Percentiles rank a stretch among this genome's conserved stretches.
Evolutionary conservation across 2,797 vertebrate genomes (phyloP).

Genomic region (Cheirogaleus major): DNA sequence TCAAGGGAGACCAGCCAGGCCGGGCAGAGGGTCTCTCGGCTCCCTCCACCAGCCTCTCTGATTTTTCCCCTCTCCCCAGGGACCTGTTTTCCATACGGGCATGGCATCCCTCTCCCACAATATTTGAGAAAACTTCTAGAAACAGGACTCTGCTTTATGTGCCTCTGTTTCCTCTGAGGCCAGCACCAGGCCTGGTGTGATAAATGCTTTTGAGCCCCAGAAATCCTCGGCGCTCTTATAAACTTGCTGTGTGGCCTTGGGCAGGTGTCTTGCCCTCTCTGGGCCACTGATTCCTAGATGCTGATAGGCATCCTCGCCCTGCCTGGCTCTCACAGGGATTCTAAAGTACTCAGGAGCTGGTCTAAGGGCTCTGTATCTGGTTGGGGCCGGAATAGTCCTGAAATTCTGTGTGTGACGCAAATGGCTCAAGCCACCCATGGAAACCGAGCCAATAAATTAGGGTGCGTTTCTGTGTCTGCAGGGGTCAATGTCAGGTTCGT

Average conservation of each 20-base stretch:
- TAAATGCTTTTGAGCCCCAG: neutral
- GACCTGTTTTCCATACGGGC: neutral
- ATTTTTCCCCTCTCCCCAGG: neutral
- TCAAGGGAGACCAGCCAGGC: fast-evolving
- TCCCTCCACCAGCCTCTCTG: neutral
- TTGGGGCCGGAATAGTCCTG: neutral
- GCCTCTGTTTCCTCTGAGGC: neutral
- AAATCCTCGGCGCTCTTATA: neutral
- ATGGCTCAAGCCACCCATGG: fast-evolving
- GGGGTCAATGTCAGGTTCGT: fast-evolving
- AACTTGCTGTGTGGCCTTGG: neutral
- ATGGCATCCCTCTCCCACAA: neutral
- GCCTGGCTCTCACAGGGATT: neutral
- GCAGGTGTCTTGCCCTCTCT: neutral
- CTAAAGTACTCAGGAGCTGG: neutral
- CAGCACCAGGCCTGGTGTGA: neutral
- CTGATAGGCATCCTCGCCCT: neutral
- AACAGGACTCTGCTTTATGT: neutral
- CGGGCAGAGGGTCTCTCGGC: neutral
- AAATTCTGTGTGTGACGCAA: neutral
- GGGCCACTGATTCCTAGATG: neutral
- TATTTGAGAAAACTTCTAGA: neutral
- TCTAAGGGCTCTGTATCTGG: neutral
- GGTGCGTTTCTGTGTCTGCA: neutral
- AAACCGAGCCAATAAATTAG: neutral